Conservation (phyloP, 2,888 invertebrate genomes). For the Tiliacea citrago region DNA sequence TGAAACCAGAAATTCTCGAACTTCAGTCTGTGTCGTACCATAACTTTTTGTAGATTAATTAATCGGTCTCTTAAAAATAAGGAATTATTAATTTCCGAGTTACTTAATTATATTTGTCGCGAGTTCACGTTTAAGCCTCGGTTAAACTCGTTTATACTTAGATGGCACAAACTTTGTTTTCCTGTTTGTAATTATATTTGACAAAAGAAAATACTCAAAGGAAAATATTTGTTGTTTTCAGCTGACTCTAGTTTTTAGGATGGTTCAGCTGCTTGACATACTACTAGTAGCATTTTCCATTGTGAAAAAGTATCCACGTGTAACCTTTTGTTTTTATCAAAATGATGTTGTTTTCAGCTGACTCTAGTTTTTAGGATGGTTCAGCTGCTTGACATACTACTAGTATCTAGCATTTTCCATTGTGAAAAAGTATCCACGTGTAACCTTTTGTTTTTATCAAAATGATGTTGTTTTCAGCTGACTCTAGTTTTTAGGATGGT, state of each 20-base stretch:
- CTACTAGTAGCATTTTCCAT: background rate
- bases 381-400: background rate
- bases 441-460: constrained; percentile 30
- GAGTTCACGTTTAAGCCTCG: constrained; percentile 61
- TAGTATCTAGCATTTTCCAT: background rate
- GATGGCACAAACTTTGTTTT: constrained; percentile 56
- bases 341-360: constrained; percentile 41
- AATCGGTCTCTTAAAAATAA: constrained; percentile 55
- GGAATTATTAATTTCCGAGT: constrained; percentile 62
- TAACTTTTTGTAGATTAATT: constrained; percentile 65
- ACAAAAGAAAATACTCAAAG: constrained; percentile 43
- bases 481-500: constrained; percentile 1
- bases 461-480: constrained; percentile 41
- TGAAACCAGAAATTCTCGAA: constrained; percentile 31
- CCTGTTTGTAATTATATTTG: constrained; percentile 60
- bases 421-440: constrained; percentile 19
- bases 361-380: constrained; percentile 1
- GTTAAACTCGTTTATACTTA: constrained; percentile 60
- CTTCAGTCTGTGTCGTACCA: constrained; percentile 39
- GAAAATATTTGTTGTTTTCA: constrained; percentile 44
- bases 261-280: background rate
- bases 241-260: constrained; percentile 2
- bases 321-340: constrained; percentile 30
- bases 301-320: constrained; percentile 19
- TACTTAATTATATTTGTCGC: constrained; percentile 68